phyloP scores from a whole-genome alignment of 2,113 vertebrate species.

The Psilopogon haemacephalus region DNA sequence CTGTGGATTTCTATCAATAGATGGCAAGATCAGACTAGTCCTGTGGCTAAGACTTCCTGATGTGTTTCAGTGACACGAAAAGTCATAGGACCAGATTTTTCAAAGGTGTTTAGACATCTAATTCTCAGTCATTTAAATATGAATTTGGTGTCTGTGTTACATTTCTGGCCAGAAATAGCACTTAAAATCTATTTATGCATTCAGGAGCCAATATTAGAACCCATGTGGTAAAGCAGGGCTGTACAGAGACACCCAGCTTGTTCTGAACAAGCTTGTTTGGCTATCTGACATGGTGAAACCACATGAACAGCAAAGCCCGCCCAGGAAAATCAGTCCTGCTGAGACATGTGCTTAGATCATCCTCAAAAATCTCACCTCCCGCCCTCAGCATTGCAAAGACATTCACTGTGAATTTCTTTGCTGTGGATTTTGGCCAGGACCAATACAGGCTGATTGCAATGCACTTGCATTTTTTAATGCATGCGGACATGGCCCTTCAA shows the following conservation, averaged over 20 bases:
- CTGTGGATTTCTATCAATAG: neutral
- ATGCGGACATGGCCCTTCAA: too few relatives aligned
- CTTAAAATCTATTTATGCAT: neutral
- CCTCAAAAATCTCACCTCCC: neutral
- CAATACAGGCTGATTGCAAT: neutral
- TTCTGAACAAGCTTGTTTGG: neutral
- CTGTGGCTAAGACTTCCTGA: neutral
- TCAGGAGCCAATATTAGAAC: neutral
- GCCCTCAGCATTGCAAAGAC: neutral
- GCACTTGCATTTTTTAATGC: neutral
- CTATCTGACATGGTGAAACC: neutral
- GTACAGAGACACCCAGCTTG: neutral
- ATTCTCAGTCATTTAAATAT: neutral
- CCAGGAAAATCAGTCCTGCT: neutral
- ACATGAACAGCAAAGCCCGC: fast-evolving
- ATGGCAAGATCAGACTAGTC: conserved; percentile 5
- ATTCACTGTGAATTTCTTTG: neutral
- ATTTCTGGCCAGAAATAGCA: neutral
- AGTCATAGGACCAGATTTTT: neutral
- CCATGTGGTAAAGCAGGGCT: neutral
- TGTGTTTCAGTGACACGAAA: neutral
- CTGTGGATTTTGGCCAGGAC: neutral
- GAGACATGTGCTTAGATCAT: neutral
- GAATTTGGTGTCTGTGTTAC: neutral
- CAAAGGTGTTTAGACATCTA: neutral